phyloP scores from a whole-genome alignment of 2,888 invertebrate genomes.

The Ryuthela nishihirai region DNA sequence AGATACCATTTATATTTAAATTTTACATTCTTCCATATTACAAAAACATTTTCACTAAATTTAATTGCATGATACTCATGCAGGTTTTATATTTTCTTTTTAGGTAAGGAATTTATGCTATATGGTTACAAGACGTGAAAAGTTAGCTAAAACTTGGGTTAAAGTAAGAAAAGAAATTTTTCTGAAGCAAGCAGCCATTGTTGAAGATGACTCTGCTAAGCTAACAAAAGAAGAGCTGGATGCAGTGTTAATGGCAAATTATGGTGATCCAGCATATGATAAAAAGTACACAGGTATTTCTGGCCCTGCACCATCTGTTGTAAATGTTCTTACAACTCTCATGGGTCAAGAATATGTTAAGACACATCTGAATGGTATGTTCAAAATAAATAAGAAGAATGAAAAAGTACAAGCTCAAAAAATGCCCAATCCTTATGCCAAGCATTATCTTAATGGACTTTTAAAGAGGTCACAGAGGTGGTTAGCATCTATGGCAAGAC shows the following conservation, averaged over 20 bases:
- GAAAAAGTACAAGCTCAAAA: conserved; percentile 5
- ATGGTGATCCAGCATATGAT: conserved; percentile 86
- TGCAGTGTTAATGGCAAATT: conserved; percentile 84
- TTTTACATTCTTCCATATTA: too few species aligned
- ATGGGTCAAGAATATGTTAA: conserved; percentile 11
- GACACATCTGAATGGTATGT: conserved; percentile 1
- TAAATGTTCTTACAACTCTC: conserved; percentile 21
- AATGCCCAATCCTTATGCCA: conserved; percentile 64
- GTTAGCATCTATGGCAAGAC: conserved; percentile 5
- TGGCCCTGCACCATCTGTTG: conserved; percentile 23
- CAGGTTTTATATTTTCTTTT: conserved; percentile 11
- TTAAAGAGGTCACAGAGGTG: conserved; percentile 20
- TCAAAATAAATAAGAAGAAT: conserved; percentile 15
- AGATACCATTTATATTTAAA: too few species aligned
- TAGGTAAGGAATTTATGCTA: conserved; percentile 79
- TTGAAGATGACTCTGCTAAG: conserved; percentile 53
- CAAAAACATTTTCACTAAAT: background rate
- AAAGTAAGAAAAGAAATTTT: conserved; percentile 74
- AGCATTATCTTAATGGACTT: conserved; percentile 68
- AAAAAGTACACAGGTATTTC: conserved; percentile 14
- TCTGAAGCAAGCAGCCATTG: conserved; percentile 76
- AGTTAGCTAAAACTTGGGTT: conserved; percentile 81
- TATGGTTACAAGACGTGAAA: conserved; percentile 93
- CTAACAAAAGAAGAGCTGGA: conserved; percentile 57
- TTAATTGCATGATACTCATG: background rate